These are phyloP conservation scores for Choristoneura rosaceana DNA, from an alignment of 2,888 invertebrate species.

Conservation along the genomic window DNA sequence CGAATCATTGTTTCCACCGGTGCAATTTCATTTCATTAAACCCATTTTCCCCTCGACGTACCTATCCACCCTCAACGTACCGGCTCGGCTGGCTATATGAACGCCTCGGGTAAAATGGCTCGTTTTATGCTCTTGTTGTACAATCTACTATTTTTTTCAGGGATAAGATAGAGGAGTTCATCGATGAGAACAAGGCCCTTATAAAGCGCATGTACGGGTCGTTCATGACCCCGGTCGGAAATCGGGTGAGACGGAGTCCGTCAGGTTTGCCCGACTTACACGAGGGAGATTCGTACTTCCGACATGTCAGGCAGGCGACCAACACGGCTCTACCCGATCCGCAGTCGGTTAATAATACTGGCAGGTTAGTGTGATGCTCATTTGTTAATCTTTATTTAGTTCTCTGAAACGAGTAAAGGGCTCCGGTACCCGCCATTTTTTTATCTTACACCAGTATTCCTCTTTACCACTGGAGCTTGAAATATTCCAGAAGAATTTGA, in stretches of 20 bases:
- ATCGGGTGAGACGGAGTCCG: slow-evolving; percentile 68
- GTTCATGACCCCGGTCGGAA: slow-evolving; percentile 86
- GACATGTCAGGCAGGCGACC: slow-evolving; percentile 74
- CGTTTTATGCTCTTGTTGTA: too few relatives aligned
- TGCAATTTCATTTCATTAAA: too few relatives aligned
- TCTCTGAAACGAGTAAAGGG: too few relatives aligned
- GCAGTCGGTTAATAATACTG: slow-evolving; percentile 3
- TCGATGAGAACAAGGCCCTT: slow-evolving; percentile 97
- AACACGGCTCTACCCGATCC: slow-evolving; percentile 71
- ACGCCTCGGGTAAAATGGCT: too few relatives aligned
- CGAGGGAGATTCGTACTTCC: slow-evolving; percentile 75
- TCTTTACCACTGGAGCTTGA: too few relatives aligned
- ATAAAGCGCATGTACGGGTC: slow-evolving; percentile 98
- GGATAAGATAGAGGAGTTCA: slow-evolving; percentile 95
- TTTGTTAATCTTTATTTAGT: background rate
- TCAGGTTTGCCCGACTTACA: slow-evolving; percentile 86
- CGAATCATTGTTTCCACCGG: slow-evolving; percentile 19
- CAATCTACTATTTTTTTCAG: slow-evolving; percentile 85
- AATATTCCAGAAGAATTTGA: too few relatives aligned
- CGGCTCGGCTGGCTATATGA: too few relatives aligned
- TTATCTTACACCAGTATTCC: too few relatives aligned
- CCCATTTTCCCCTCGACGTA: too few relatives aligned
- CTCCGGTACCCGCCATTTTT: too few relatives aligned
- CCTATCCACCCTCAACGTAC: too few relatives aligned
- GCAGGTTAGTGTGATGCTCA: background rate